Evolutionary conservation across 2,888 invertebrate species (phyloP), one percentile per base, ranked within the genome.

Genomic region (Axea sp.): DNA sequence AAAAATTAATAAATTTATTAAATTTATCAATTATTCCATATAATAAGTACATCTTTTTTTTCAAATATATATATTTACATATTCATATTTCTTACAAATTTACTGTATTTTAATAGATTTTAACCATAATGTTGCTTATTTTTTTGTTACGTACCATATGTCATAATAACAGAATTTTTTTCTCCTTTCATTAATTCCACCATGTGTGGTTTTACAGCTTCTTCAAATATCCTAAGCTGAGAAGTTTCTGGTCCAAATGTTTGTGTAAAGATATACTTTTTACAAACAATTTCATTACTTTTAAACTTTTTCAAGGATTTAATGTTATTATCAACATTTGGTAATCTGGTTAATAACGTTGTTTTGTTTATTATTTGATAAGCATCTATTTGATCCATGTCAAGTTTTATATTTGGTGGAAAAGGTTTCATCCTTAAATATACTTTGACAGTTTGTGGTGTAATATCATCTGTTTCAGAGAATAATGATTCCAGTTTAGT

Each of bases 81-180:
- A n/a, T n/a, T n/a, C n/a, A n/a, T n/a, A n/a, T n/a, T n/a, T n/a
- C n/a, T n/a, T n/a, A n/a, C n/a, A n/a, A n/a, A n/a, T n/a, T n/a
- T n/a, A n/a, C n/a, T n/a, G n/a, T n/a, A n/a, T n/a, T n/a, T n/a
- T n/a, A n/a, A n/a, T n/a, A n/a, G n/a, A n/a, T n/a, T n/a, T n/a
- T n/a, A n/a, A n/a, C n/a, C n/a, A n/a, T n/a, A n/a, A n/a, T n/a
- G n/a, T n/a, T n/a, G n/a, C n/a, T 19, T 19, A 35, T 14, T 15
- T 15, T 35, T 15, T 14, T 35, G 2, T 33, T 33, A 8, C 33
- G 1, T 78, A 85, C 86, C 98, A 87, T 97, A 97, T 0, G 95
- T 93, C 82, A 97, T 92, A 0, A 97, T 89, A 0, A 95, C 92
- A 65, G 93, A 93, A 86, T 93, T 95, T 64, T 93, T 91, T 64